Conservation (phyloP, 2,113 vertebrate species). For the Microcebus lehilahytsara region DNA sequence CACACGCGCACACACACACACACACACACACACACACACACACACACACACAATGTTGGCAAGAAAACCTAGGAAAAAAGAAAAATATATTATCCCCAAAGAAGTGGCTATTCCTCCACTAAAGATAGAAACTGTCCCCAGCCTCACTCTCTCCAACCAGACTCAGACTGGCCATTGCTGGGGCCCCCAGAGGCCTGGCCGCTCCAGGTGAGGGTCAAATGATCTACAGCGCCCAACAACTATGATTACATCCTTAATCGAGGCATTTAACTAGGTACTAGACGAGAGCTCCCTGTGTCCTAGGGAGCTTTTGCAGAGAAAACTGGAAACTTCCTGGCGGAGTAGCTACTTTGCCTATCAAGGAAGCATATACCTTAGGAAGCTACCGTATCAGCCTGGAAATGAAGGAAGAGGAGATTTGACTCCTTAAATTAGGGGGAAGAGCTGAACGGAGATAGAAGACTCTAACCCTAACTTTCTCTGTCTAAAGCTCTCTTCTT, state of each 20-base stretch:
- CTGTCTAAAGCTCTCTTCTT: background rate
- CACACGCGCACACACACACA: no score
- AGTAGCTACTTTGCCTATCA: background rate
- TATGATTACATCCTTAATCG: slow-evolving; percentile 13
- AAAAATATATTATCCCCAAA: background rate
- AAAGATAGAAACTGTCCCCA: background rate
- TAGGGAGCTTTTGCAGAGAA: slow-evolving; percentile 59
- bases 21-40: background rate
- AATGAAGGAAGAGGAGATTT: background rate
- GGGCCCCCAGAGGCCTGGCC: background rate
- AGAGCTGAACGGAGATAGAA: background rate
- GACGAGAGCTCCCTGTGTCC: background rate
- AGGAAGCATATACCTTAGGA: background rate
- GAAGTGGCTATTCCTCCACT: background rate
- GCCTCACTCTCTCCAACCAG: background rate
- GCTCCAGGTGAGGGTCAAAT: slow-evolving; percentile 50
- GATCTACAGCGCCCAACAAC: slow-evolving; percentile 55
- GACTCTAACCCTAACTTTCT: background rate
- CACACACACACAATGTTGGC: background rate
- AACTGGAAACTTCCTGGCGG: background rate
- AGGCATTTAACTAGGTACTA: slow-evolving; percentile 61
- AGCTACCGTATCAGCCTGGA: background rate
- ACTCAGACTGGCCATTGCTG: background rate
- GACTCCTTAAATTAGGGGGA: background rate
- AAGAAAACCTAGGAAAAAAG: slow-evolving; percentile 41